Evolutionary conservation across 2,113 vertebrate genomes (phyloP).

Genomic region (Oncorhynchus nerka): DNA sequence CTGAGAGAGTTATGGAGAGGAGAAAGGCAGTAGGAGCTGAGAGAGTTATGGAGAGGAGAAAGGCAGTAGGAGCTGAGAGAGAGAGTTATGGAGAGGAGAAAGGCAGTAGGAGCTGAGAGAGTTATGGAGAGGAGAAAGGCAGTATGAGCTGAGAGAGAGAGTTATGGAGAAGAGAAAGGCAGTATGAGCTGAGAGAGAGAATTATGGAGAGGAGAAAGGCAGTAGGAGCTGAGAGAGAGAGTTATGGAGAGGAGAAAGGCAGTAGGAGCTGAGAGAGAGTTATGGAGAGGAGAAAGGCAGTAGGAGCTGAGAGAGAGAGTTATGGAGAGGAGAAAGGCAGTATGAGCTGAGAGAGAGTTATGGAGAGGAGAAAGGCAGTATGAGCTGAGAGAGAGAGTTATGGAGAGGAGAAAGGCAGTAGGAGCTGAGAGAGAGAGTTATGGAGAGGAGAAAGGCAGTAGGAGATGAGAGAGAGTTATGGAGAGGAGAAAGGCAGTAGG

Average conservation of each 20-base stretch:
- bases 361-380: not conserved
- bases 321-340: constrained; percentile 8
- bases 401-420: constrained; percentile 6
- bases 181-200: constrained; percentile 33
- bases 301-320: too few relatives aligned
- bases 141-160: too few relatives aligned
- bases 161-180: constrained; percentile 3
- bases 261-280: constrained; percentile 33
- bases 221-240: too few relatives aligned
- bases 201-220: not conserved
- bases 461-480: constrained; percentile 1
- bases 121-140: not conserved
- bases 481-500: not conserved
- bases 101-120: constrained; percentile 37
- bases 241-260: constrained; percentile 5
- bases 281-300: not conserved
- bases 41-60: not conserved
- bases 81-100: not conserved
- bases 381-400: too few relatives aligned
- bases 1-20: not conserved
- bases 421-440: constrained; percentile 24
- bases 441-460: not conserved
- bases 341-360: constrained; percentile 31
- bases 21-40: constrained; percentile 31
- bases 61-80: too few relatives aligned